These are phyloP conservation scores for Maniola hyperantus DNA, from an alignment of 2,888 invertebrate species.

Conservation along the genomic window DNA sequence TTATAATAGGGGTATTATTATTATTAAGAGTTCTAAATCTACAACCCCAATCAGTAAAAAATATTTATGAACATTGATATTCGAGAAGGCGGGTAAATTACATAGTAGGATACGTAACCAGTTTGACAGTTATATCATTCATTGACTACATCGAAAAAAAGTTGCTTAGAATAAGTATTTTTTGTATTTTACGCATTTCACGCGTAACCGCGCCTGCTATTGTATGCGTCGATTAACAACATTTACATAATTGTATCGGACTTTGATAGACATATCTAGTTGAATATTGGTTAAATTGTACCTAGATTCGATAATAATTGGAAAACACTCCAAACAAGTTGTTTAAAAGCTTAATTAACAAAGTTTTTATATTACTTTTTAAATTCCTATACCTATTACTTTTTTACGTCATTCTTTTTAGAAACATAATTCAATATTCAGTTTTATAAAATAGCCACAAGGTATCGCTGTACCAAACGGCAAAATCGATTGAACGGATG, in stretches of 20 bases:
- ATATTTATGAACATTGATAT: neutral
- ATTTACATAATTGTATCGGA: slow-evolving; percentile 4
- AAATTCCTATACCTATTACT: too few relatives aligned
- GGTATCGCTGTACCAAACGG: too few relatives aligned
- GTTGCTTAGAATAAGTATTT: neutral
- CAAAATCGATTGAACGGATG: too few relatives aligned
- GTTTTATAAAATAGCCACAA: too few relatives aligned
- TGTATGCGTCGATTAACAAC: neutral
- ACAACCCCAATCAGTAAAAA: too few relatives aligned
- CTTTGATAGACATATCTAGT: neutral
- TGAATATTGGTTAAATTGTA: neutral
- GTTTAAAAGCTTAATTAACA: too few relatives aligned
- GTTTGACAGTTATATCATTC: neutral
- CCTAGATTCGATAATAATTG: too few relatives aligned
- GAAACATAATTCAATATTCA: too few relatives aligned
- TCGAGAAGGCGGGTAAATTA: neutral
- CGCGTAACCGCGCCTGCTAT: slow-evolving; percentile 5
- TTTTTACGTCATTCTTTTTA: too few relatives aligned
- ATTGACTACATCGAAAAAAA: neutral
- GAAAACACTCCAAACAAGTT: neutral
- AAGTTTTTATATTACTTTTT: too few relatives aligned
- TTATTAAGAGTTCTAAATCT: too few relatives aligned
- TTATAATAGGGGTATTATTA: too few relatives aligned
- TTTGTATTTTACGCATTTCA: neutral
- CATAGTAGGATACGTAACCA: neutral